A percentile compares a stretch with the other conserved stretches of the same genome.
phyloP scores from a whole-genome alignment of 2,888 invertebrate species.

The Volucella inflata region DNA sequence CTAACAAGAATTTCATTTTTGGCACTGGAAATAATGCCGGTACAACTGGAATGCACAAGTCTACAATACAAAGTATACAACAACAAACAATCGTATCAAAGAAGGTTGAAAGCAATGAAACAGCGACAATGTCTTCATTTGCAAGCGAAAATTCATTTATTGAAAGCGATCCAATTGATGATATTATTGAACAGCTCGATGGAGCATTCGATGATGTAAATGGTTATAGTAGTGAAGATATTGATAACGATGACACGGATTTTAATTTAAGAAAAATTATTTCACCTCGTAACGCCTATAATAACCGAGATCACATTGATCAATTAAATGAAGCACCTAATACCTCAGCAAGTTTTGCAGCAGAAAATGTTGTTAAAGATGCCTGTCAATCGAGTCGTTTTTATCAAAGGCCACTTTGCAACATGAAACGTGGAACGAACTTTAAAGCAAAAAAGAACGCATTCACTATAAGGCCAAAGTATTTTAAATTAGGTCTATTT shows the following conservation, averaged over 20 bases:
- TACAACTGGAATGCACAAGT: conserved; percentile 55
- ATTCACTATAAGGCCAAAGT: conserved; percentile 77
- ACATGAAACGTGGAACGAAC: not conserved
- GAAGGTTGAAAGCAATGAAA: conserved; percentile 42
- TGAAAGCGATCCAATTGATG: conserved; percentile 81
- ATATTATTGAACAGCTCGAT: conserved; percentile 83
- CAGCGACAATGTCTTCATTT: conserved; percentile 76
- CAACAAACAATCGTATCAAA: conserved; percentile 78
- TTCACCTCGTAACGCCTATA: not conserved
- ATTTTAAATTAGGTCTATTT: conserved; percentile 77
- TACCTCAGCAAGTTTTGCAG: not conserved
- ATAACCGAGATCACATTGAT: conserved; percentile 81
- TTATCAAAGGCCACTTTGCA: conserved; percentile 19
- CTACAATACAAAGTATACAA: conserved; percentile 72
- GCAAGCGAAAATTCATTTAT: conserved; percentile 76
- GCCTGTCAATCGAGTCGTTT: conserved; percentile 24
- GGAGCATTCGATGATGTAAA: conserved; percentile 78
- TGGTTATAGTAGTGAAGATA: conserved; percentile 62
- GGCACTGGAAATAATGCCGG: conserved; percentile 79
- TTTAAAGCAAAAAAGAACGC: conserved; percentile 37
- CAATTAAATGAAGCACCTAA: conserved; percentile 77
- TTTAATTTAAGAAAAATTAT: not conserved
- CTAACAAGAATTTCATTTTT: conserved; percentile 85
- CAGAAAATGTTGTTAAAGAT: conserved; percentile 73
- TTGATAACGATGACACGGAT: conserved; percentile 41